Base-by-base conservation (phyloP, 1,140 invertebrate genomes). In the Drosophila lowei region DNA sequence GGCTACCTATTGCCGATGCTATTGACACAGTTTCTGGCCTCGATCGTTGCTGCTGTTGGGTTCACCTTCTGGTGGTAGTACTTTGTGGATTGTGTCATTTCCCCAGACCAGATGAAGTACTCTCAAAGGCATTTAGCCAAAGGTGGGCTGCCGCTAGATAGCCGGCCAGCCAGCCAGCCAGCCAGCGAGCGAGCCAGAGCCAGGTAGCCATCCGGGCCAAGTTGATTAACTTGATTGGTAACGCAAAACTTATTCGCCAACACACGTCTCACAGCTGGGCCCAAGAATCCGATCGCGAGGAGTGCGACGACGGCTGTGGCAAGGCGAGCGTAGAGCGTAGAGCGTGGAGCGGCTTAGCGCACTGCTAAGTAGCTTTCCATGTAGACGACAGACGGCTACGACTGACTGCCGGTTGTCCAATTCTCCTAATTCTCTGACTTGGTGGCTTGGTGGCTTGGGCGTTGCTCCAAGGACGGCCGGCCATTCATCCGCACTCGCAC, bases 201-300 rank as follows among this genome's bases (percentile, higher is more conserved):
- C 53, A 73, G 76, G 28, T 67, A 83, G 68, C 73, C 78, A 86
- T 77, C 77, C 80, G 81, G 34, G 80, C 77, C 80, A 74, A 88
- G 83, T 88, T 88, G 83, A 88, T 83, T 88, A 88, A 88, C 83
- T 88, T 88, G 83, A 88, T 88, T 88, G 83, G 83, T 88, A 88
- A 88, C 83, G 83, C 81, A 88, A 86, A 81, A 77, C 74, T 72
- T 68, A 88, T 76, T 88, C 83, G 83, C 83, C 83, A 88, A 88
- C 83, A 88, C 83, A 75, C 62, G 50, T 72, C 60, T 65, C 75
- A 63, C 49, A 34, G 41, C 57, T 25, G 60, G 60, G 64, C 70
- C 62, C 65, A 86, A 85, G 83, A 85, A 85, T 65, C 52, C 55
- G 48, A 57, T 25, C 3, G 54, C 41, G 52, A 38, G 44, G 46